phyloP scores from a whole-genome alignment of 1,140 invertebrate genomes.

The Pollicipes pollicipes region DNA sequence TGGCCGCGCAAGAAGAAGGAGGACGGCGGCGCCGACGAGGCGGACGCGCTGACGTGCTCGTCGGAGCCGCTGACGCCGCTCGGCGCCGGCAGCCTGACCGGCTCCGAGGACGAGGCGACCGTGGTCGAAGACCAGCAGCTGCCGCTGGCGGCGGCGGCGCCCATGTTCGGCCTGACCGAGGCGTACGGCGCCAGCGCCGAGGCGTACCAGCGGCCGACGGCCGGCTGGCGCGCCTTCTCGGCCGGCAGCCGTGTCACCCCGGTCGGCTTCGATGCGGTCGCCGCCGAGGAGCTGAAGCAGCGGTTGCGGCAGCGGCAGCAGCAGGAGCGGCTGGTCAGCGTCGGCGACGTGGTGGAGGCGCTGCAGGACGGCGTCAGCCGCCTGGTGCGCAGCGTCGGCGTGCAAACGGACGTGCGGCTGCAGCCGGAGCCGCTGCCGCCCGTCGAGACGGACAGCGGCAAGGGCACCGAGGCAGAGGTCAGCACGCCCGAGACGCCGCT shows the following conservation, averaged over 20 bases:
- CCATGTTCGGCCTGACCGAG: not conserved
- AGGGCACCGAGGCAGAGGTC: constrained; percentile 30
- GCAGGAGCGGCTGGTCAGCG: not conserved
- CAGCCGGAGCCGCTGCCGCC: not conserved
- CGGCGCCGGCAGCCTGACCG: not conserved
- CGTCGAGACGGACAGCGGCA: constrained; percentile 22
- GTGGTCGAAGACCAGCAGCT: not conserved
- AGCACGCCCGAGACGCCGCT: not conserved
- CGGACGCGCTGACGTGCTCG: not conserved
- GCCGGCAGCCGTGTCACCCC: not conserved
- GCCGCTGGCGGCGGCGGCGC: not conserved
- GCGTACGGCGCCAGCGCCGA: not conserved
- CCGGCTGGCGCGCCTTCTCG: not conserved
- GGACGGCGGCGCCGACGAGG: constrained; percentile 8
- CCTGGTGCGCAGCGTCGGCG: constrained; percentile 5
- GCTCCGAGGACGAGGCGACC: not conserved
- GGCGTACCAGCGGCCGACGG: not conserved
- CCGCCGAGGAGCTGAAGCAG: constrained; percentile 3
- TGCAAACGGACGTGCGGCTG: constrained; percentile 16
- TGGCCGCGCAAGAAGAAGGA: constrained; percentile 42
- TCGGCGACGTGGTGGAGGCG: not conserved
- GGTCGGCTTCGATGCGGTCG: not conserved
- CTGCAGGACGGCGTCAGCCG: not conserved
- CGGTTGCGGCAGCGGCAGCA: constrained; percentile 2
- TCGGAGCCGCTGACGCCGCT: not conserved